phyloP scores from a whole-genome alignment of 92 coral and sea anemone genomes.

The Phenganax stokvisi region DNA sequence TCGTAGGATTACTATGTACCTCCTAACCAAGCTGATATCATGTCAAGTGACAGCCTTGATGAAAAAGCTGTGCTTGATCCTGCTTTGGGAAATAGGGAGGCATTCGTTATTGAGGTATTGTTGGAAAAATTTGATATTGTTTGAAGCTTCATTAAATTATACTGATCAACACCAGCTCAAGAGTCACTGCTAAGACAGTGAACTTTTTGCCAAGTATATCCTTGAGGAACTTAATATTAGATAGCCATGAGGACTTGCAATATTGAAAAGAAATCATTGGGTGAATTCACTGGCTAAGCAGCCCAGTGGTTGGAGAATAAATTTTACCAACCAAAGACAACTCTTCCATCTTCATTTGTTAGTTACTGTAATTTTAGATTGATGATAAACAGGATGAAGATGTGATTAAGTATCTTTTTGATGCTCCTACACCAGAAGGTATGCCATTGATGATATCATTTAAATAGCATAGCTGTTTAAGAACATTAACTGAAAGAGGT shows the following conservation, averaged over 20 bases:
- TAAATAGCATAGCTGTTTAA: neutral
- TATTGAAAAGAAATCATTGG: no score
- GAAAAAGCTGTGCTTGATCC: slow-evolving; percentile 62
- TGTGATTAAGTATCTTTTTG: slow-evolving; percentile 74
- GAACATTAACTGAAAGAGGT: neutral
- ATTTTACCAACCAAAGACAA: neutral
- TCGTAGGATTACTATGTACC: slow-evolving; percentile 60
- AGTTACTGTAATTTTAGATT: slow-evolving; percentile 43
- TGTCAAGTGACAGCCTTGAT: slow-evolving; percentile 42
- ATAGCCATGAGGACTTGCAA: no score
- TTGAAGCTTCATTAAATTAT: neutral
- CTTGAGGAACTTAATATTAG: no score
- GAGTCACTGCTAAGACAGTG: no score
- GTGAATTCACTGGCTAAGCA: no score
- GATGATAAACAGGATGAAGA: slow-evolving; percentile 96
- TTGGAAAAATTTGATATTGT: no score
- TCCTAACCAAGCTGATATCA: slow-evolving; percentile 48
- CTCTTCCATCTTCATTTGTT: neutral
- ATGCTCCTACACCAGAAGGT: slow-evolving; percentile 97
- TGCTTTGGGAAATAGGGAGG: slow-evolving; percentile 73
- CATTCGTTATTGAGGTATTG: slow-evolving; percentile 86
- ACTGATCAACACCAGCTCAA: neutral
- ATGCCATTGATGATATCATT: neutral
- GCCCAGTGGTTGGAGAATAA: neutral
- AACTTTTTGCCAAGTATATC: no score